Evolutionary conservation across 2,113 vertebrate genomes (phyloP), one percentile per base, ranked within the genome.

Genomic region (Hiodon tergisus): DNA sequence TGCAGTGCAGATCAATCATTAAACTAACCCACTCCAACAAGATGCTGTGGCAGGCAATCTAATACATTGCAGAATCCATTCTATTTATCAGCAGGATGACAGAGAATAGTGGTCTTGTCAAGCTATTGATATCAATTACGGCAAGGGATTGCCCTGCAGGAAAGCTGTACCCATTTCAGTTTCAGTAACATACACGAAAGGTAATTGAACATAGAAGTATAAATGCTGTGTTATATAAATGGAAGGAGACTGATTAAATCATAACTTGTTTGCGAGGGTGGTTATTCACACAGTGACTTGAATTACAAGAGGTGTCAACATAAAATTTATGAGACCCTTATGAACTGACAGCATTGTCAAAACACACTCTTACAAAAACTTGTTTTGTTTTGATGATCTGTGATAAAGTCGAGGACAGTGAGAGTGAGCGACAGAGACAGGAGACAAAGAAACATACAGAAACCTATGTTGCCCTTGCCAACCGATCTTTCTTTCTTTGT

Each of bases 21-120:
- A 75, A 31, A 48, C 73, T 75, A 75, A 47, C 63, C 14, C 67
- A 13, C 73, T 58, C 8, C n/a, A 58, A 68, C 57, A 71, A 59
- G 9, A 10, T 72, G 55, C 55, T 48, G 70, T 3, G 11, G 9
- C 63, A 67, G 65, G 65, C 54, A 75, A 57, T 67, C 73, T 55
- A 59, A 48, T 31, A 59, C 6, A 68, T 8, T 62, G n/a, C 72
- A 63, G 51, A 67, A 67, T 68, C 63, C 47, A 60, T 75, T 67
- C 73, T 67, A 59, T 67, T 68, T 50, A 57, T 4, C 53, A 68
- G 11, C 55, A 50, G 31, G 5, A 46, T 51, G 13, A 50, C 46
- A 47, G 53, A 50, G 11, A 48, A 66, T 11, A 46, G 72, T 4
- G 73, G 52, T 67, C 53, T 13, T 4, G 17, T 13, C 13, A 67